Evolutionary conservation across 2,888 invertebrate genomes (phyloP).

Genomic region (Erynnis tages): DNA sequence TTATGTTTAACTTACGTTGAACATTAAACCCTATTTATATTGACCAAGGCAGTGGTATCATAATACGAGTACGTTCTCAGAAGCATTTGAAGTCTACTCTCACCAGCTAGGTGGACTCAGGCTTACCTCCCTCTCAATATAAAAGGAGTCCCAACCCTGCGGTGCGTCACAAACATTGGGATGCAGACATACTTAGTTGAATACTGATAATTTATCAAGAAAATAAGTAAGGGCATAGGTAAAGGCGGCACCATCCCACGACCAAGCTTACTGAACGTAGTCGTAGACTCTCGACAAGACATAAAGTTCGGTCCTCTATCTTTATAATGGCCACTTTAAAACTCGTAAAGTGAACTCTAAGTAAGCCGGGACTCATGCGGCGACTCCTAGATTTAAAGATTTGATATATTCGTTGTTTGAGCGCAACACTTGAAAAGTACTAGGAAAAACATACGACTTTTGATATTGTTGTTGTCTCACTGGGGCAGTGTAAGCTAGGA

Average conservation of each 20-base stretch:
- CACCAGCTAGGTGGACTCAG: too few relatives aligned
- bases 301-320: slow-evolving; percentile 59
- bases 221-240: background rate
- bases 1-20: too few relatives aligned
- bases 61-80: too few relatives aligned
- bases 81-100: too few relatives aligned
- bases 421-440: slow-evolving; percentile 44
- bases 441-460: slow-evolving; percentile 53
- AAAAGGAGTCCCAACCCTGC: too few relatives aligned
- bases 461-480: background rate
- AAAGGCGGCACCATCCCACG: background rate
- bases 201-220: background rate
- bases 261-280: background rate
- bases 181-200: background rate
- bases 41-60: too few relatives aligned
- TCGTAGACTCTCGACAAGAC: slow-evolving; percentile 56
- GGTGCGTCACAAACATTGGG: too few relatives aligned
- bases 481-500: background rate
- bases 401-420: slow-evolving; percentile 10
- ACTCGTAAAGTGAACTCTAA: slow-evolving; percentile 67
- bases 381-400: slow-evolving; percentile 17
- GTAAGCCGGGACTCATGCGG: slow-evolving; percentile 36
- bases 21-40: too few relatives aligned
- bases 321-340: slow-evolving; percentile 74
- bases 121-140: too few relatives aligned